Percentiles rank a stretch among this genome's conserved stretches.
Conservation (phyloP, 2,797 vertebrate species). For the Sphenodon punctatus region DNA sequence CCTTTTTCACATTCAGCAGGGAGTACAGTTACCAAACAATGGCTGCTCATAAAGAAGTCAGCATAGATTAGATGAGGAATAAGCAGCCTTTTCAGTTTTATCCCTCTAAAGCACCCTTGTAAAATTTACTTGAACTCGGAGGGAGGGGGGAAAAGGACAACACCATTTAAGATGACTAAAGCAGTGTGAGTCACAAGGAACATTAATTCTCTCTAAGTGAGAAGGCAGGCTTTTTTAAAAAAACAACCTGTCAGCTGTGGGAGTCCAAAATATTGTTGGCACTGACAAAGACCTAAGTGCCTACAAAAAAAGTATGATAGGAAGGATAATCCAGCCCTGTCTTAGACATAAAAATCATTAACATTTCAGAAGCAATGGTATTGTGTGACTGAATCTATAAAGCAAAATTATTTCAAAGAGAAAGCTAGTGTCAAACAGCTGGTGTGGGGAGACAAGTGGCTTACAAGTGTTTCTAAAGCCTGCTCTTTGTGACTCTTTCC, state of each 20-base stretch:
- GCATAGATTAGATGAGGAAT: constrained; percentile 28
- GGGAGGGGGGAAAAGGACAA: constrained; percentile 33
- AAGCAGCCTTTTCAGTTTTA: constrained; percentile 44
- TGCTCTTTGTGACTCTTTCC: constrained; percentile 13
- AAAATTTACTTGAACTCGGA: constrained; percentile 52
- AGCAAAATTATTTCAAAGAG: constrained; percentile 35
- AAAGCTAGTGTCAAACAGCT: constrained; percentile 39
- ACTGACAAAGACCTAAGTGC: constrained; percentile 11
- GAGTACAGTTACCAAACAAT: constrained; percentile 42
- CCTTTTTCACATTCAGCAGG: constrained; percentile 16
- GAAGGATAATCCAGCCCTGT: constrained; percentile 27
- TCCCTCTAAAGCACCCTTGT: constrained; percentile 30
- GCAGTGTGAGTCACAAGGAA: constrained; percentile 34
- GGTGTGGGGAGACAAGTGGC: constrained; percentile 26
- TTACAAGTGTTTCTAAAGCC: constrained; percentile 37
- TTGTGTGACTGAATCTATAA: constrained; percentile 13
- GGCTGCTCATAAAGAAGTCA: constrained; percentile 34
- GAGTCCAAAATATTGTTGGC: constrained; percentile 33
- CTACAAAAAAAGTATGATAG: constrained; percentile 9
- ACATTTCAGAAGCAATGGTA: constrained; percentile 16
- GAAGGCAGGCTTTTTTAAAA: constrained; percentile 24
- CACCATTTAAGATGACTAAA: constrained; percentile 42
- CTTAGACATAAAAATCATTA: constrained; percentile 27
- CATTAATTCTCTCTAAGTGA: constrained; percentile 38
- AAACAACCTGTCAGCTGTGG: not conserved